Base-by-base conservation (phyloP, 2,797 vertebrate genomes). In the Sebastes umbrosus region DNA sequence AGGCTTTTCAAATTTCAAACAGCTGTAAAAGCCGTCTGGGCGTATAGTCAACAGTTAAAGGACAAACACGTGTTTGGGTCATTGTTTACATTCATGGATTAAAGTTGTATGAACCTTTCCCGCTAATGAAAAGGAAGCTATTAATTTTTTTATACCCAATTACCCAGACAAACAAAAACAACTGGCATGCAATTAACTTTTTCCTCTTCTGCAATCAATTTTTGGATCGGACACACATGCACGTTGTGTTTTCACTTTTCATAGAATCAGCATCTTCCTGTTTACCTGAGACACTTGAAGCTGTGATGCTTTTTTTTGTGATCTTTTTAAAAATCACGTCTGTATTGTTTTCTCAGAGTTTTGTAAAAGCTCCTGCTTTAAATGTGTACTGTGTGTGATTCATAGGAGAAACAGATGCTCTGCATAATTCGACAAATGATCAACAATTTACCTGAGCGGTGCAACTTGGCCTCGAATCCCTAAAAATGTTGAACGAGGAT, bases 101-200 rank as follows among this genome's bases (percentile, higher is more conserved):
- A 84, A 83, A 87, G 52, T 87, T 82, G 64, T 36, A 79, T 71
- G 79, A 82, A 88, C 81, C 78, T 83, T 76, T 70, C 69, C 58
- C 18, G 2, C 43, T 82, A 84, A 88, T 78, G 76, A 79, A 88
- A 82, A 63, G 50, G 67, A 80, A 67, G 50, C 34, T 63, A 93
- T 93, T 75, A 92, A 94, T 93, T 94, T 91, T 55, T 85, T 82
- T 78, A 31, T 82, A 91, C 83, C 72, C 88, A 88, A 89, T 58
- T 83, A 91, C 83, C 72, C 88, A 88, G 88, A 89, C 92, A 91
- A 92, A 94, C 90, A 93, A 86, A 90, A 92, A 63, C 72, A 78
- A 24, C 85, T 69, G 84, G 74, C 77, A 81, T 72, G 81, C 89
- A 87, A 83, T 88, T 84, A 84, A 75, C 76, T 83, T 85, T 87